These are phyloP conservation scores for Chrysemys picta DNA, from an alignment of 2,113 vertebrate species.

Conservation along the genomic window DNA sequence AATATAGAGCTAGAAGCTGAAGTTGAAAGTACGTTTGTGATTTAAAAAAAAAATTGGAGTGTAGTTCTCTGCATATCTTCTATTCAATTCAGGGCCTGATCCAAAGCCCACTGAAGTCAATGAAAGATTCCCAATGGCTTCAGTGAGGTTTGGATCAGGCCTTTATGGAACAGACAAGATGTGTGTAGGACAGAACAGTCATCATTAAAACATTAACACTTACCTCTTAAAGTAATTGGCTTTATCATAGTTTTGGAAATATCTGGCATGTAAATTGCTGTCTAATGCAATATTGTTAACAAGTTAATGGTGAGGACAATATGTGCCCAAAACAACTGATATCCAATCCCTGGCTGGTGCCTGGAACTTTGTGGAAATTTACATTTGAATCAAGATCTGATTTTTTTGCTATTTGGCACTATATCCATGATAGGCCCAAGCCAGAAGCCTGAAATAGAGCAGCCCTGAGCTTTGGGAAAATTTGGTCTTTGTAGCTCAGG, in stretches of 20 bases:
- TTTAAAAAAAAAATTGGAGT: background rate
- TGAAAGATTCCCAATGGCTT: background rate
- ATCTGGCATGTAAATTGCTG: background rate
- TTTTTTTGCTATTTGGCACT: background rate
- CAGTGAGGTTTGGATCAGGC: background rate
- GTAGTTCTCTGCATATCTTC: background rate
- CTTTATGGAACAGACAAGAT: background rate
- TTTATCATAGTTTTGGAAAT: background rate
- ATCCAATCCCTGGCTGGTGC: background rate
- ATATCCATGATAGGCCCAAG: background rate
- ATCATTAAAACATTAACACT: background rate
- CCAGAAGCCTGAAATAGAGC: background rate
- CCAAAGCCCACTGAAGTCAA: background rate
- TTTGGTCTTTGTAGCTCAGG: background rate
- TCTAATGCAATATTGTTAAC: background rate
- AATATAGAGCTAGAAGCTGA: background rate
- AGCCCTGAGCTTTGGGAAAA: background rate
- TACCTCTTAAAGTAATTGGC: background rate
- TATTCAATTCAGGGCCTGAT: background rate
- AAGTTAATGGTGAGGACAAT: background rate
- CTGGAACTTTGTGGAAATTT: background rate
- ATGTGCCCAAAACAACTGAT: background rate
- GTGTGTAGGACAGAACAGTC: background rate
- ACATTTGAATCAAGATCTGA: background rate
- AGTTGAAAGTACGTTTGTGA: too few species aligned